A percentile compares a stretch with the other conserved stretches of the same genome.
Conservation (phyloP, 2,888 invertebrate species). For the Acholoe squamosa region DNA sequence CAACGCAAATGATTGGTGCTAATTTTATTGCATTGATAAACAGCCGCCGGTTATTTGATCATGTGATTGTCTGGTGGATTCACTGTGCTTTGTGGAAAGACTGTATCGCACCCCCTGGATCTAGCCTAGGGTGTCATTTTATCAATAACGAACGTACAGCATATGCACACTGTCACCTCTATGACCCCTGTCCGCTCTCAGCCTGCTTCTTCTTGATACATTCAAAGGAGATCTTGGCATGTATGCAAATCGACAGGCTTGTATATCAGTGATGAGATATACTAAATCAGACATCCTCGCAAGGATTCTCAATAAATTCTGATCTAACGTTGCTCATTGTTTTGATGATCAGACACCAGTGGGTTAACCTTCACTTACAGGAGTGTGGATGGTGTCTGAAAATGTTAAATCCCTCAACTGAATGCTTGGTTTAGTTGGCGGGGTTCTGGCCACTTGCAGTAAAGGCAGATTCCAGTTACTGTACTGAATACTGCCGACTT, state of each 20-base stretch:
- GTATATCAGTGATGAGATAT: background rate
- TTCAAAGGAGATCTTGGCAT: background rate
- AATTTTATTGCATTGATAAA: slow-evolving; percentile 1
- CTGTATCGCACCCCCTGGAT: background rate
- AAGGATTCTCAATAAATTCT: too few species aligned
- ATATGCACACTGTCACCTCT: background rate
- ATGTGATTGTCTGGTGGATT: background rate
- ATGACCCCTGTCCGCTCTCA: slow-evolving; percentile 16
- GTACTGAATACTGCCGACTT: too few species aligned
- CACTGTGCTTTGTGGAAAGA: background rate
- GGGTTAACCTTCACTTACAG: too few species aligned
- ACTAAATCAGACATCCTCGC: too few species aligned
- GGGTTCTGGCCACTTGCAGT: too few species aligned
- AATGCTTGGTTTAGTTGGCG: too few species aligned
- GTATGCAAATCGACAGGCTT: background rate
- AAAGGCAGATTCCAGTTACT: too few species aligned
- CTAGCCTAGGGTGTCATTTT: background rate
- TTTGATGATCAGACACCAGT: too few species aligned
- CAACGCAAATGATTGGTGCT: background rate
- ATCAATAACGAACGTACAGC: too few species aligned
- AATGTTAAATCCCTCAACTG: too few species aligned
- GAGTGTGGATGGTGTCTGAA: too few species aligned
- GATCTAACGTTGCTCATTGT: too few species aligned
- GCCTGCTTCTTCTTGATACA: background rate
- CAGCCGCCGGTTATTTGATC: background rate